Percentiles rank a stretch among this genome's conserved stretches.
Conservation (phyloP, 2,888 invertebrate species). For the Drosophila macrospina region DNA sequence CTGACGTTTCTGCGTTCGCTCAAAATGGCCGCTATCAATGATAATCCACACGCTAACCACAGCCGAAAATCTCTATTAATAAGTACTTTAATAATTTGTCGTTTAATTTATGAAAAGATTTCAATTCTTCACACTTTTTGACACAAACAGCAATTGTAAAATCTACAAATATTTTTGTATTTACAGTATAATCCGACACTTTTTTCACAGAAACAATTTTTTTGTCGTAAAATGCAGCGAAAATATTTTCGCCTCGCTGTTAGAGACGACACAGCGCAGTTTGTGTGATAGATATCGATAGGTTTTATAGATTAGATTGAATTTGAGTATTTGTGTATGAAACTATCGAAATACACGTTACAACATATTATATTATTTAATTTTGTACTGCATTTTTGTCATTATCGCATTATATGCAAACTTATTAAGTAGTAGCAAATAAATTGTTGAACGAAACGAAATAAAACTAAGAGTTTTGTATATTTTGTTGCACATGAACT, state of each 20-base stretch:
- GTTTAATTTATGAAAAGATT: background rate
- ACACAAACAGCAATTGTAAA: slow-evolving; percentile 11
- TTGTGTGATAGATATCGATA: slow-evolving; percentile 36
- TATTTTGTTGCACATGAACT: background rate
- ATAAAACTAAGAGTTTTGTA: no score
- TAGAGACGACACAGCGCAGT: slow-evolving; percentile 28
- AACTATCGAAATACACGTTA: background rate
- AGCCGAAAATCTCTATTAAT: slow-evolving; percentile 14
- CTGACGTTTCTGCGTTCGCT: slow-evolving; percentile 74
- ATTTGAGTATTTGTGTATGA: background rate
- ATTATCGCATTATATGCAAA: no score
- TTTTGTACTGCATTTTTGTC: no score
- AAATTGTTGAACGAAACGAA: background rate
- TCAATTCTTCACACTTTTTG: slow-evolving; percentile 1
- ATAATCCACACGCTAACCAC: slow-evolving; percentile 46
- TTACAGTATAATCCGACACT: slow-evolving; percentile 47
- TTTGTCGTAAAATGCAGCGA: slow-evolving; percentile 57
- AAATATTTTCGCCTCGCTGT: slow-evolving; percentile 59
- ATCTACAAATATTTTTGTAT: slow-evolving; percentile 41
- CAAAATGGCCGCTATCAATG: slow-evolving; percentile 76
- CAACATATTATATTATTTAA: background rate
- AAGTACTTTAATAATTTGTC: slow-evolving; percentile 10
- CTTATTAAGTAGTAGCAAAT: background rate
- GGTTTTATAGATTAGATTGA: background rate
- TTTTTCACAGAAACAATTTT: slow-evolving; percentile 64